Evolutionary conservation across 1,140 invertebrate genomes (phyloP).

Genomic region (Penaeus vannamei): DNA sequence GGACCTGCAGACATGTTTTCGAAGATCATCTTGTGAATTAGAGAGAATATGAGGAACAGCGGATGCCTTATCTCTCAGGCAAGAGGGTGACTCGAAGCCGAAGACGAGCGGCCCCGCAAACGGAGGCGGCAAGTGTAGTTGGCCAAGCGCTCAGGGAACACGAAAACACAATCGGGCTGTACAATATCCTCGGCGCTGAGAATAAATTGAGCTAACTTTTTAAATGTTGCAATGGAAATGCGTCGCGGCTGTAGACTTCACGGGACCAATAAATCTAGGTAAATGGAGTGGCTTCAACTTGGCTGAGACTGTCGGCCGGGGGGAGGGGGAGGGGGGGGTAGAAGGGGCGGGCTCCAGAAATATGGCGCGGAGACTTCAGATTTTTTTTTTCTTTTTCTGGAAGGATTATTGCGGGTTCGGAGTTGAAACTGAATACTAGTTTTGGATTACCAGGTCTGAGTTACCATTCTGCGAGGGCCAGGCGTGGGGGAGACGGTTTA

Average conservation of each 20-base stretch:
- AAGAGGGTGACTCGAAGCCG: not conserved
- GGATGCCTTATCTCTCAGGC: not conserved
- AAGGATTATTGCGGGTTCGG: not conserved
- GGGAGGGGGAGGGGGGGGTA: not conserved
- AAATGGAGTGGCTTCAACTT: conserved; percentile 45
- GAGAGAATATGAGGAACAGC: not conserved
- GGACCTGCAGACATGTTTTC: too few species aligned
- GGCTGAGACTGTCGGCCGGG: conserved; percentile 8
- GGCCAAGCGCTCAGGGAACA: conserved; percentile 63
- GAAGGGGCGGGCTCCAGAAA: not conserved
- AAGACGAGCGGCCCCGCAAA: not conserved
- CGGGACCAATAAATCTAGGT: conserved; percentile 56
- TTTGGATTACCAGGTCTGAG: conserved; percentile 17
- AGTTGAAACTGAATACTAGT: conserved; percentile 36
- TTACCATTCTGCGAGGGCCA: too few species aligned
- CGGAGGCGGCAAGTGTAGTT: conserved; percentile 40
- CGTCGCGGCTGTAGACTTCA: conserved; percentile 45
- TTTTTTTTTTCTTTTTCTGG: too few species aligned
- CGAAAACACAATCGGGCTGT: conserved; percentile 66
- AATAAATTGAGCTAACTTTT: conserved; percentile 67
- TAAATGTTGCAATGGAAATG: conserved; percentile 64
- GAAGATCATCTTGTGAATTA: not conserved
- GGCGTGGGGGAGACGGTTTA: too few species aligned
- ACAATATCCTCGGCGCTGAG: conserved; percentile 65
- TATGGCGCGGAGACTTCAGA: conserved; percentile 12